A percentile compares a stretch with the other conserved stretches of the same genome.
These are phyloP conservation scores for Hipparchia sbordonii DNA, from an alignment of 2,888 invertebrate species.

Conservation along the genomic window DNA sequence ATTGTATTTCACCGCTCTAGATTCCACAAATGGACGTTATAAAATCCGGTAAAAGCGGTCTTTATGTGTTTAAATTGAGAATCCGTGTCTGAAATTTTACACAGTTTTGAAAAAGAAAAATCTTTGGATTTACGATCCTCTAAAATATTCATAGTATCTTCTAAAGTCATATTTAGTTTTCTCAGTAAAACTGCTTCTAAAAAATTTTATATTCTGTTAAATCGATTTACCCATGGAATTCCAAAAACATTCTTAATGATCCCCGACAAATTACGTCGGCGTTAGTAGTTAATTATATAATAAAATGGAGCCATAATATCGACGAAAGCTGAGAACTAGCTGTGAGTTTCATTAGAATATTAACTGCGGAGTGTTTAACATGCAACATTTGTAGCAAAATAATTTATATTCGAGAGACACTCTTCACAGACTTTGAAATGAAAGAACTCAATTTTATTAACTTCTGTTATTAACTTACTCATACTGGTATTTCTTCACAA, in stretches of 20 bases:
- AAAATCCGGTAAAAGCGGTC: constrained; percentile 24
- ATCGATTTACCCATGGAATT: not conserved
- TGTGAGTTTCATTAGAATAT: constrained; percentile 5
- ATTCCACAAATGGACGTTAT: constrained; percentile 23
- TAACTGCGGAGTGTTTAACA: constrained; percentile 8
- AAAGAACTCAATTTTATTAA: not conserved
- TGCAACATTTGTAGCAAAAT: constrained; percentile 9
- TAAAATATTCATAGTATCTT: not conserved
- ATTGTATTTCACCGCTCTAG: constrained; percentile 25
- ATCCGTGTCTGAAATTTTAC: constrained; percentile 12
- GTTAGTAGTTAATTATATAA: not conserved
- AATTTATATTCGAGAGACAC: constrained; percentile 8
- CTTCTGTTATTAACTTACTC: not conserved
- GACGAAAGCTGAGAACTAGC: constrained; percentile 6
- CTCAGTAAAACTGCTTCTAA: too few relatives aligned
- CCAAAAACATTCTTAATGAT: not conserved
- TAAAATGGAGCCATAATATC: not conserved
- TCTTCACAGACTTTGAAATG: not conserved
- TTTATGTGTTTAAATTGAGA: constrained; percentile 10
- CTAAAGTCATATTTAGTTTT: not conserved
- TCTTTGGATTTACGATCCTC: too few relatives aligned
- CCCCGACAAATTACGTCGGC: not conserved
- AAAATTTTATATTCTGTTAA: too few relatives aligned
- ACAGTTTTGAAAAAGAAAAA: not conserved
- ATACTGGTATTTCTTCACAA: not conserved